A percentile compares a stretch with the other conserved stretches of the same genome.
Conservation (phyloP, 23 tunicate species). For the Trididemnum miniatum region DNA sequence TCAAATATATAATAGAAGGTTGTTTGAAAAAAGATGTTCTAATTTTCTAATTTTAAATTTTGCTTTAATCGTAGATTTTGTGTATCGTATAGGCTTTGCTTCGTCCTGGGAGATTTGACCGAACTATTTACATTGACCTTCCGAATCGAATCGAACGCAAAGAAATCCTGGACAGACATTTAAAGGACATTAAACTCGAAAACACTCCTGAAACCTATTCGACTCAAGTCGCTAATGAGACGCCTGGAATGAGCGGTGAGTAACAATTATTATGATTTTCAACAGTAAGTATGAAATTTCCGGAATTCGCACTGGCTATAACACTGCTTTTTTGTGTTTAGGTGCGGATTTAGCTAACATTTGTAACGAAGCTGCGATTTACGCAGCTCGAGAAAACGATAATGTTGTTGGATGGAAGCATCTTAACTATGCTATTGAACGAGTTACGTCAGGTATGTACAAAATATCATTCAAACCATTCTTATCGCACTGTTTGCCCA, state of each 20-base stretch:
- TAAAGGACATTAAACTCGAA: slow-evolving; percentile 59
- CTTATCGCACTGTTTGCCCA: no score
- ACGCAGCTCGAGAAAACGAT: slow-evolving; percentile 78
- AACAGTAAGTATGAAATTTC: not conserved
- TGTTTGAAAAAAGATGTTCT: not conserved
- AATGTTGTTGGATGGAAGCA: slow-evolving; percentile 50
- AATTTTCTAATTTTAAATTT: not conserved
- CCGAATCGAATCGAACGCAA: slow-evolving; percentile 78
- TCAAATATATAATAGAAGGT: not conserved
- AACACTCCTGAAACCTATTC: slow-evolving; percentile 34
- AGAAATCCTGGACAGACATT: slow-evolving; percentile 72
- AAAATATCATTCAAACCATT: not conserved
- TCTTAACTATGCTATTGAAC: slow-evolving; percentile 87
- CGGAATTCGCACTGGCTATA: not conserved
- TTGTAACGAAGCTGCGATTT: slow-evolving; percentile 87
- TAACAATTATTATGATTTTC: not conserved
- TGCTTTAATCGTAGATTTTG: no score
- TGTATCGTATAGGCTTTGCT: slow-evolving; percentile 65
- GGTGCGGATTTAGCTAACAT: slow-evolving; percentile 97
- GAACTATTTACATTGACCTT: slow-evolving; percentile 71
- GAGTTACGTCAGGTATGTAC: slow-evolving; percentile 93
- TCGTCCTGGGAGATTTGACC: slow-evolving; percentile 96
- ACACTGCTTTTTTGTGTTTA: not conserved
- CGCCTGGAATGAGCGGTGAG: slow-evolving; percentile 96
- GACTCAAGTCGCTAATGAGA: slow-evolving; percentile 53